These are phyloP conservation scores for Coreoperca whiteheadi DNA, from an alignment of 2,113 vertebrate species.

Conservation along the genomic window DNA sequence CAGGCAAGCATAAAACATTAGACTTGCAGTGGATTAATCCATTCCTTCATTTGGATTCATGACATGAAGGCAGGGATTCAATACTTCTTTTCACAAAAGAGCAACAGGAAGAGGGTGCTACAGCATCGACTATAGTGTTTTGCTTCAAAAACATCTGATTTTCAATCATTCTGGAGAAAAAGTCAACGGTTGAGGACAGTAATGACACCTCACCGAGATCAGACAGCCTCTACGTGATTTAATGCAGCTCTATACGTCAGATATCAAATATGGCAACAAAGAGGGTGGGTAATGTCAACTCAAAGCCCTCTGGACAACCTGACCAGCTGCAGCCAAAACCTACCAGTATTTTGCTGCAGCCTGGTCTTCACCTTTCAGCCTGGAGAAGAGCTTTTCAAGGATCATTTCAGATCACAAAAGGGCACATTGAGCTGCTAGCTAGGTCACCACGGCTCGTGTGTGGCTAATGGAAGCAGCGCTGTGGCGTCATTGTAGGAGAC, in stretches of 20 bases:
- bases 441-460: background rate
- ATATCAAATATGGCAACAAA: background rate
- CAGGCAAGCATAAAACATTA: background rate
- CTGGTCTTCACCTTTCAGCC: background rate
- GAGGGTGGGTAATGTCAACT: background rate
- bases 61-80: background rate
- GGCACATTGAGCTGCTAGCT: background rate
- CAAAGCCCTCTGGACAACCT: background rate
- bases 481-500: constrained; percentile 14
- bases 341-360: background rate
- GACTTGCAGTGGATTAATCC: background rate
- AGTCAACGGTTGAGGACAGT: background rate
- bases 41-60: background rate
- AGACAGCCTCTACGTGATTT: background rate
- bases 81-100: background rate
- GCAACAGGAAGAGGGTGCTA: background rate
- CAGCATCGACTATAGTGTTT: background rate
- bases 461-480: constrained; percentile 1
- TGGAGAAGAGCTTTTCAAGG: background rate
- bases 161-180: background rate
- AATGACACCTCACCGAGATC: background rate
- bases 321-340: background rate
- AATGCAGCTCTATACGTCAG: background rate
- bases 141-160: constrained; percentile 8
- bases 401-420: background rate